A percentile compares a stretch with the other conserved stretches of the same genome.
phyloP scores from a whole-genome alignment of 2,797 vertebrate genomes.

The Tenualosa thibaudeaui region DNA sequence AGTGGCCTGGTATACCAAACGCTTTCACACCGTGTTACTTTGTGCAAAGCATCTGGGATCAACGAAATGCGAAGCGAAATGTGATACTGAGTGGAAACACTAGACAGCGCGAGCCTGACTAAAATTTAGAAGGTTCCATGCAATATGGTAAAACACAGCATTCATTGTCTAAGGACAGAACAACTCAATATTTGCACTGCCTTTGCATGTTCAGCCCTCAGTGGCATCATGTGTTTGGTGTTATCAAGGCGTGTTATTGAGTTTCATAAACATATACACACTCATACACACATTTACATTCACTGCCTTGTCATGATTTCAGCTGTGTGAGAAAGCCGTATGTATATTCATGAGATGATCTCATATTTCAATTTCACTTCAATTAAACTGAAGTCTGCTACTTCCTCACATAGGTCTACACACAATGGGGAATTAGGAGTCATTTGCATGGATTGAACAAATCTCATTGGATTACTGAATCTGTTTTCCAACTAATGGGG shows the following conservation, averaged over 20 bases:
- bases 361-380: constrained; percentile 56
- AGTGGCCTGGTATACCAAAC: no score
- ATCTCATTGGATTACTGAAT: constrained; percentile 72
- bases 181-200: no score
- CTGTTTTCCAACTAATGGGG: constrained; percentile 71
- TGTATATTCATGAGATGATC: constrained; percentile 58
- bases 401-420: constrained; percentile 49
- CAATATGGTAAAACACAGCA: no score
- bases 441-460: constrained; percentile 65
- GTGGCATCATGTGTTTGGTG: neutral
- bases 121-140: no score
- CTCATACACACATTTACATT: neutral
- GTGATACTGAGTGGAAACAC: no score
- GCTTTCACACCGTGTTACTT: no score
- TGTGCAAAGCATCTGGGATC: no score
- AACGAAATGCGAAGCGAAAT: no score
- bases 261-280: constrained; percentile 1
- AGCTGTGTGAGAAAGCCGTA: constrained; percentile 10
- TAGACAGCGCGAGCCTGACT: no score
- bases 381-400: constrained; percentile 57
- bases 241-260: neutral
- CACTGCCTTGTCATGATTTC: neutral
- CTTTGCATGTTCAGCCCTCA: no score
- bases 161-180: no score
- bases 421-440: constrained; percentile 59